Evolutionary conservation across 2,113 vertebrate genomes (phyloP), one percentile per base, ranked within the genome.

Genomic region (Arothron firmamentum): DNA sequence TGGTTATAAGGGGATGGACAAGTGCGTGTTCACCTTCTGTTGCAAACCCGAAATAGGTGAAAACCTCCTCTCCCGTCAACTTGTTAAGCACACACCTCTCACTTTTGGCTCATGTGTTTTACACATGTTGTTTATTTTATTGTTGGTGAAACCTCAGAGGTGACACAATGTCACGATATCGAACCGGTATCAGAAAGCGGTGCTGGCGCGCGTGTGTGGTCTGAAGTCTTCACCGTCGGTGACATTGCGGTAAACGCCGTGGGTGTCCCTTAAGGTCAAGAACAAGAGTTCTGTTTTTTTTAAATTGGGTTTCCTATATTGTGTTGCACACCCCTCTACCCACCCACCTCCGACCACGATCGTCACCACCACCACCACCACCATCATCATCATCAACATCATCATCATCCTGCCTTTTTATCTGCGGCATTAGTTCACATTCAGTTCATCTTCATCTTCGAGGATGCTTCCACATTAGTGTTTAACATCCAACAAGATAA

Each of bases 171-270:
- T 85, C 85, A 55, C 52, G 23, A 31, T 41, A 64, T 64, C 42
- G 60, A 78, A 80, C 64, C 18, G 52, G 55, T 55, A 63, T 62
- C 62, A 73, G 76, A 59, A 53, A 52, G 45, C 45, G 45, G 72
- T 18, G 46, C 54, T 47, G 34, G 42, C 20, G 60, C 65, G 75
- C 62, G 70, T 65, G 77, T 71, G 70, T 46, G 78, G 54, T 65
- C 64, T 71, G 31, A 46, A 23, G 56, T 70, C 52, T 20, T 19
- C 13, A 8, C 45, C 52, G 43, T 17, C 67, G 16, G 67, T 85
- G 83, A 87, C 84, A 88, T 85, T 88, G 86, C 85, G 83, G 86
- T 88, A 88, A 78, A 76, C 77, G 45, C 70, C 76, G 62, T 69
- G 77, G 65, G 62, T 80, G 78, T 81, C 72, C 74, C 74, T 61